Evolutionary conservation across 2,113 vertebrate genomes (phyloP).

Genomic region (Amphiprion ocellaris): DNA sequence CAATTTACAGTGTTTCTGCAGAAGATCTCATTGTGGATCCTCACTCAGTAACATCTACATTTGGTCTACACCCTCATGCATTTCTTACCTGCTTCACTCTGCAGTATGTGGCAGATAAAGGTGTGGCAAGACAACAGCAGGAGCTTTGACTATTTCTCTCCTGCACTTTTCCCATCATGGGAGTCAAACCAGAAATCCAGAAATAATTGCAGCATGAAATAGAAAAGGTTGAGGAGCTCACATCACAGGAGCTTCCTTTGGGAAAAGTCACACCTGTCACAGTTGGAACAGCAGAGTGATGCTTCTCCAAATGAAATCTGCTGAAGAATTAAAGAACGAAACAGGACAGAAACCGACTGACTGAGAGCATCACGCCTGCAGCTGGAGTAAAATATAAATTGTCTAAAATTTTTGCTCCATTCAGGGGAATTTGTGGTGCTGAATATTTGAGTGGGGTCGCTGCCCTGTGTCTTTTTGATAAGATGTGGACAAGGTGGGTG

Average conservation of each 20-base stretch:
- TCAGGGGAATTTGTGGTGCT: neutral
- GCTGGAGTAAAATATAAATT: neutral
- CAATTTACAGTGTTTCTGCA: too few species aligned
- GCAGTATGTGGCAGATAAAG: too few species aligned
- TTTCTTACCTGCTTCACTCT: too few species aligned
- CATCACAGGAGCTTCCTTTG: neutral
- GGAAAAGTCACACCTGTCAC: constrained; percentile 11
- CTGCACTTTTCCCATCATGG: neutral
- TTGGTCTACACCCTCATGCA: too few species aligned
- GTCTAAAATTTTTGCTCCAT: neutral
- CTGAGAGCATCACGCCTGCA: neutral
- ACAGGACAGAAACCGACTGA: neutral
- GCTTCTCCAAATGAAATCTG: neutral
- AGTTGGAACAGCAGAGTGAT: neutral
- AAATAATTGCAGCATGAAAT: constrained; percentile 15
- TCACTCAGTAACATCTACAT: too few species aligned
- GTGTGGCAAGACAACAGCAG: neutral
- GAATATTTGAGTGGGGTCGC: neutral
- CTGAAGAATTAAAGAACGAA: neutral
- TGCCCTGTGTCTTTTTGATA: neutral
- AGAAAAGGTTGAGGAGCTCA: neutral
- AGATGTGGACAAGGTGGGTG: neutral
- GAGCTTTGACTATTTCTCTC: neutral
- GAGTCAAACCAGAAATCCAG: neutral
- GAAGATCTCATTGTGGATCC: too few species aligned